Percentiles rank a stretch among this genome's conserved stretches.
Evolutionary conservation across 2,888 invertebrate genomes (phyloP).

Genomic region (Tetramorium bicarinatum): DNA sequence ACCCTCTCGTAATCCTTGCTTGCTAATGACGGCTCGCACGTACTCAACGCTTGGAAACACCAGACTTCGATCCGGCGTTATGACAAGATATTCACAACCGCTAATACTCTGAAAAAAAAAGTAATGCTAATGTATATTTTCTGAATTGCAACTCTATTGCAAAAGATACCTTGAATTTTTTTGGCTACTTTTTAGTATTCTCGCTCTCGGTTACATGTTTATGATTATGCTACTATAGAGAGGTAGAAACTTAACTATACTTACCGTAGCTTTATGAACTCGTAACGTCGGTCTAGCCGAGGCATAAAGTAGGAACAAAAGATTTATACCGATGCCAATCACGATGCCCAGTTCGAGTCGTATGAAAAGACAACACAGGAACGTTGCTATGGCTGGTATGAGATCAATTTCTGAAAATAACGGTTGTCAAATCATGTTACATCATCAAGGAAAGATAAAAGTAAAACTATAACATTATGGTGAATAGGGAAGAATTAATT

Average conservation of each 20-base stretch:
- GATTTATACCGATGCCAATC: conserved; percentile 89
- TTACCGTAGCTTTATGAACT: conserved; percentile 88
- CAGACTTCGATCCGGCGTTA: conserved; percentile 89
- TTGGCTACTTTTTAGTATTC: neutral
- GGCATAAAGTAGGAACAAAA: conserved; percentile 89
- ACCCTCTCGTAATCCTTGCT: conserved; percentile 90
- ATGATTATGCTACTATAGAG: neutral
- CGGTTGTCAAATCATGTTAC: neutral
- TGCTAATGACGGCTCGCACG: conserved; percentile 90
- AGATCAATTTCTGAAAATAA: conserved; percentile 89
- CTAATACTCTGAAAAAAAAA: conserved; percentile 86
- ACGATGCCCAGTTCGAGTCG: conserved; percentile 91
- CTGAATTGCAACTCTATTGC: neutral
- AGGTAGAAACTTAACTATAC: conserved; percentile 68
- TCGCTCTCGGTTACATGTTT: neutral
- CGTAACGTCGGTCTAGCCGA: conserved; percentile 89
- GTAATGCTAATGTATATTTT: conserved; percentile 16
- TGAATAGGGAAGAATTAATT: neutral
- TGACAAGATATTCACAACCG: conserved; percentile 88
- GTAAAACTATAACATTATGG: neutral
- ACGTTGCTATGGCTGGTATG: conserved; percentile 89
- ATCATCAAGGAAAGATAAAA: neutral
- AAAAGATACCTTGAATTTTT: neutral
- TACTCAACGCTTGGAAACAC: conserved; percentile 90
- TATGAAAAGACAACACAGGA: conserved; percentile 89